phyloP scores from a whole-genome alignment of 1,140 invertebrate genomes.

The Caligus rogercresseyi region DNA sequence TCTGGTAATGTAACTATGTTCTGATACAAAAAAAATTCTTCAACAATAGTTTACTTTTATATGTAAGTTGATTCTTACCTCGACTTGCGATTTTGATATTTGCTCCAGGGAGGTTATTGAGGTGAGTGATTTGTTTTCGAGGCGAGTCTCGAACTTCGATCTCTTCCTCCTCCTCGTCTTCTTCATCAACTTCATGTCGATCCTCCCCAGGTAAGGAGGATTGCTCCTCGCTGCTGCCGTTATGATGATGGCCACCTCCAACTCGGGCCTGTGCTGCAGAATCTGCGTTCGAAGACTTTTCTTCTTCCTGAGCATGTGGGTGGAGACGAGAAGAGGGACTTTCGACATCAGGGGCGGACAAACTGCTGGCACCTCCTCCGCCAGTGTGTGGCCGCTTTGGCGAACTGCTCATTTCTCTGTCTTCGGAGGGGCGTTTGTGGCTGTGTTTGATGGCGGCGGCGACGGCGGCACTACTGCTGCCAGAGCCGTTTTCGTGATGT shows the following conservation, averaged over 20 bases:
- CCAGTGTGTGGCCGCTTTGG: slow-evolving; percentile 27
- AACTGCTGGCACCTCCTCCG: no score
- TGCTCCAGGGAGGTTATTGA: slow-evolving; percentile 38
- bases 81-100: slow-evolving; percentile 75
- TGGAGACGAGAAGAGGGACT: not conserved
- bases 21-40: not conserved
- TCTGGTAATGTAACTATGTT: no score
- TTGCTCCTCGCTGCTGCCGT: slow-evolving; percentile 26
- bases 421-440: not conserved
- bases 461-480: no score
- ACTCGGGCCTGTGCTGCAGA: no score
- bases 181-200: slow-evolving; percentile 25
- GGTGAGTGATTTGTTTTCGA: slow-evolving; percentile 24
- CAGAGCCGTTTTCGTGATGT: slow-evolving; percentile 15
- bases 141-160: slow-evolving; percentile 23
- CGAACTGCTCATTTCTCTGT: slow-evolving; percentile 11
- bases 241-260: no score
- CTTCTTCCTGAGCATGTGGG: not conserved
- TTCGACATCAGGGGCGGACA: no score
- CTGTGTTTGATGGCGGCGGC: not conserved
- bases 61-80: slow-evolving; percentile 40
- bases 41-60: not conserved
- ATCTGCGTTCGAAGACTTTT: no score
- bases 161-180: slow-evolving; percentile 25
- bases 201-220: no score